These are phyloP conservation scores for Cheumatopsyche charites DNA, from an alignment of 1,140 invertebrate species.

Conservation along the genomic window DNA sequence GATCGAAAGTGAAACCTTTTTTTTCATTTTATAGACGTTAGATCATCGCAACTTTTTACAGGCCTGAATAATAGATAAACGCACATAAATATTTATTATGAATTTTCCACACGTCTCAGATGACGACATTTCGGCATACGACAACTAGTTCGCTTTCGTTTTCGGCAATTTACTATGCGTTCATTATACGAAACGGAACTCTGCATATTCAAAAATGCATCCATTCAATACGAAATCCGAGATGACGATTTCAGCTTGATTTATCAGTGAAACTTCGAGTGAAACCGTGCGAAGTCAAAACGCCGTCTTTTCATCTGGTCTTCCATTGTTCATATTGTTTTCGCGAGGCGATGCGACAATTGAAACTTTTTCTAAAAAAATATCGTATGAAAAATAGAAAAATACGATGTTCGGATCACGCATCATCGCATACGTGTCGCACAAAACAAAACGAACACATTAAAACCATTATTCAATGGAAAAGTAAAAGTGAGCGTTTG, in stretches of 20 bases:
- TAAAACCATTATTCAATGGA: not conserved
- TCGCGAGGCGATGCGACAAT: not conserved
- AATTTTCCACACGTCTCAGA: not conserved
- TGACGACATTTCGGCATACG: not conserved
- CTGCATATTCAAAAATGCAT: no score
- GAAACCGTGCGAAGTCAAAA: conserved; percentile 14
- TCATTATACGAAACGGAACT: no score
- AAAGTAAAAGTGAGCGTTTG: conserved; percentile 15
- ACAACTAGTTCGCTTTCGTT: conserved; percentile 6
- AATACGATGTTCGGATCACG: not conserved
- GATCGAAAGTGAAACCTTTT: conserved; percentile 4
- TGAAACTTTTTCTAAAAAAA: no score
- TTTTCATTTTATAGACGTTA: not conserved
- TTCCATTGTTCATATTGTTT: not conserved
- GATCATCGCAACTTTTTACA: not conserved
- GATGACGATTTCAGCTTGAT: no score
- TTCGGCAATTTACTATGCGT: not conserved
- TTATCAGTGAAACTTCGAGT: not conserved
- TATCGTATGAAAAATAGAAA: not conserved
- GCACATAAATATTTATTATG: conserved; percentile 6
- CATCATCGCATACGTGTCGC: not conserved
- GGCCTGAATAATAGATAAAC: not conserved
- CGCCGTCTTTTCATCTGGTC: not conserved
- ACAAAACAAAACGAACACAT: no score
- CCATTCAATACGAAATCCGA: no score